Evolutionary conservation across 2,797 vertebrate genomes (phyloP).

Genomic region (Intellagama lesueurii): DNA sequence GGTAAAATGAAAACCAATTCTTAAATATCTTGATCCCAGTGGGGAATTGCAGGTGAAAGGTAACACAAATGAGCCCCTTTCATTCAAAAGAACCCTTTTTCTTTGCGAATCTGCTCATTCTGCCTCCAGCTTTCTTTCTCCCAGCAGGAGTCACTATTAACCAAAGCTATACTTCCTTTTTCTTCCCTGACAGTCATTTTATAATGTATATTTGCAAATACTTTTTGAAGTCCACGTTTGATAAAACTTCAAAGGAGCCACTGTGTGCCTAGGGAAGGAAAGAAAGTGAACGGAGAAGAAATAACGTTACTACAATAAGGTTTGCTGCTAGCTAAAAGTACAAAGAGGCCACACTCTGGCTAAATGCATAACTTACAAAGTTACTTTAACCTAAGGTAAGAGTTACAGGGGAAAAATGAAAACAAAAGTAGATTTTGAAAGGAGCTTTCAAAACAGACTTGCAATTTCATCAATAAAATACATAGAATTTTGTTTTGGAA

Average conservation of each 20-base stretch:
- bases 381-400: conserved; percentile 17
- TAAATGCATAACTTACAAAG: conserved; percentile 20
- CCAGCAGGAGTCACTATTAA: conserved; percentile 35
- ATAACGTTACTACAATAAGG: neutral
- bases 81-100: neutral
- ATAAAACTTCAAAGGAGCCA: conserved; percentile 52
- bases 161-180: conserved; percentile 15
- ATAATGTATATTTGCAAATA: conserved; percentile 47
- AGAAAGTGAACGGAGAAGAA: conserved; percentile 41
- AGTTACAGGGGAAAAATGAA: conserved; percentile 18
- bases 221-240: conserved; percentile 39
- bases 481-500: neutral
- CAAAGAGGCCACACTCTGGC: conserved; percentile 12
- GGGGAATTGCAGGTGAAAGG: neutral
- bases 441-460: conserved; percentile 1
- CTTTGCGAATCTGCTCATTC: conserved; percentile 1
- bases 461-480: neutral
- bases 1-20: conserved; percentile 9
- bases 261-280: conserved; percentile 4
- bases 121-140: conserved; percentile 11
- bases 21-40: conserved; percentile 25
- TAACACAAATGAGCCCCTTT: neutral
- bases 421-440: conserved; percentile 30
- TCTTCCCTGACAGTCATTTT: conserved; percentile 25
- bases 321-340: conserved; percentile 28